A percentile compares a stretch with the other conserved stretches of the same genome.
phyloP scores from a whole-genome alignment of 2,797 vertebrate species.

The Anas acuta region DNA sequence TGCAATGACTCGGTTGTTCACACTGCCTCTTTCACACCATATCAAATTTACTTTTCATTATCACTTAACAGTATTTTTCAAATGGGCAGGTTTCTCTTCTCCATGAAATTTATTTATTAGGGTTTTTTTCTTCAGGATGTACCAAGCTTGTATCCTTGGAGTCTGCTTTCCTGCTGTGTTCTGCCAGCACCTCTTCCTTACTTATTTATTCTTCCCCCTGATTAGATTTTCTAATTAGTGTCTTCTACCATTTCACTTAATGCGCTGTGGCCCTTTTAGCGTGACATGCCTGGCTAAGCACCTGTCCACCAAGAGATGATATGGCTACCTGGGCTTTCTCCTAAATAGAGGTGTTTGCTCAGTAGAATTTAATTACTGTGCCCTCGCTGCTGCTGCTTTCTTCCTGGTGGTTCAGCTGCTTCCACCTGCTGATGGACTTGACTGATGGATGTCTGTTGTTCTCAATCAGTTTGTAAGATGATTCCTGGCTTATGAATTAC shows the following conservation, averaged over 20 bases:
- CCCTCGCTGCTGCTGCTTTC: not conserved
- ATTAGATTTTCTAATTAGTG: conserved; percentile 1
- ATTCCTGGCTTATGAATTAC: not conserved
- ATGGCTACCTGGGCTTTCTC: not conserved
- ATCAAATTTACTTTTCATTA: not conserved
- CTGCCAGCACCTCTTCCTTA: not conserved
- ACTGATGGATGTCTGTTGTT: not conserved
- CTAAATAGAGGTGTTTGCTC: not conserved
- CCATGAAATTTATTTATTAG: not conserved
- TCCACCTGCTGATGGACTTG: not conserved
- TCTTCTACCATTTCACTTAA: conserved; percentile 22
- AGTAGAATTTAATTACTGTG: not conserved
- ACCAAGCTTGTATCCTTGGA: not conserved
- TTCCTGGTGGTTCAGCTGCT: not conserved
- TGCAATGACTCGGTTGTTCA: not conserved
- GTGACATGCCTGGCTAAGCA: not conserved
- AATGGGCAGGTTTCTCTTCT: not conserved
- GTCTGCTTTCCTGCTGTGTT: not conserved
- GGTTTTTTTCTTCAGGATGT: not conserved
- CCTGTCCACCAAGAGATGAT: not conserved
- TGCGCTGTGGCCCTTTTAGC: not conserved
- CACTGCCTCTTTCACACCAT: not conserved
- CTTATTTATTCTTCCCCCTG: conserved; percentile 14
- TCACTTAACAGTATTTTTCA: not conserved
- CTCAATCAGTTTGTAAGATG: not conserved